Percentiles rank a stretch among this genome's conserved stretches.
phyloP scores from a whole-genome alignment of 2,113 vertebrate genomes.

The Thamnaconus septentrionalis region DNA sequence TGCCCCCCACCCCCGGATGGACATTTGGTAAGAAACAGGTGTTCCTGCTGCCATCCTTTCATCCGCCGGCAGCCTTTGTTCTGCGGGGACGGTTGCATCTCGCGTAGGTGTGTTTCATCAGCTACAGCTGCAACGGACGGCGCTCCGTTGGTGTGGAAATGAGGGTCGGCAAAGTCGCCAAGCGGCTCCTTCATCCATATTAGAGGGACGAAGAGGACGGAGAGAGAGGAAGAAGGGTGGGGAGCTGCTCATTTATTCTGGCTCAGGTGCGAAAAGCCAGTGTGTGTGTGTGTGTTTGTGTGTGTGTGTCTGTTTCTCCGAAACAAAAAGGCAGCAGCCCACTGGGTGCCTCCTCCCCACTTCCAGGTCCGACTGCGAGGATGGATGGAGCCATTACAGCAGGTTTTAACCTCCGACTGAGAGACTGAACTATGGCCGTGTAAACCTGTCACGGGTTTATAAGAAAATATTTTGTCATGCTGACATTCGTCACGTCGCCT shows the following conservation, averaged over 20 bases:
- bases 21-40: conserved; percentile 45
- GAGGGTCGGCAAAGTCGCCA: conserved; percentile 54
- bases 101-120: conserved; percentile 58
- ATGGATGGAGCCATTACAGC: conserved; percentile 54
- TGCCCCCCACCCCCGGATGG: neutral
- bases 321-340: too few species aligned
- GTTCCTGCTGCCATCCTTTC: conserved; percentile 40
- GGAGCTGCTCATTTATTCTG: conserved; percentile 38
- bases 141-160: conserved; percentile 61
- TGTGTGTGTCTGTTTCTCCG: neutral
- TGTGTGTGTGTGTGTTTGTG: conserved; percentile 10
- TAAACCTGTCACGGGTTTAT: conserved; percentile 9
- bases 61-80: conserved; percentile 58
- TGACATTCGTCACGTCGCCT: neutral
- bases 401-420: conserved; percentile 54
- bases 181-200: conserved; percentile 62
- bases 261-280: conserved; percentile 39
- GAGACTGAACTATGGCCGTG: conserved; percentile 51
- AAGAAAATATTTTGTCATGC: neutral
- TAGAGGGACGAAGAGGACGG: conserved; percentile 19
- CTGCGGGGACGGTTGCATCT: conserved; percentile 47
- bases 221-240: neutral
- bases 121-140: conserved; percentile 54
- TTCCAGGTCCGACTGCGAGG: conserved; percentile 20
- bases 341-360: neutral